These are phyloP conservation scores for Phymanthus crucifer DNA, from an alignment of 92 coral and sea anemone species.

Conservation along the genomic window DNA sequence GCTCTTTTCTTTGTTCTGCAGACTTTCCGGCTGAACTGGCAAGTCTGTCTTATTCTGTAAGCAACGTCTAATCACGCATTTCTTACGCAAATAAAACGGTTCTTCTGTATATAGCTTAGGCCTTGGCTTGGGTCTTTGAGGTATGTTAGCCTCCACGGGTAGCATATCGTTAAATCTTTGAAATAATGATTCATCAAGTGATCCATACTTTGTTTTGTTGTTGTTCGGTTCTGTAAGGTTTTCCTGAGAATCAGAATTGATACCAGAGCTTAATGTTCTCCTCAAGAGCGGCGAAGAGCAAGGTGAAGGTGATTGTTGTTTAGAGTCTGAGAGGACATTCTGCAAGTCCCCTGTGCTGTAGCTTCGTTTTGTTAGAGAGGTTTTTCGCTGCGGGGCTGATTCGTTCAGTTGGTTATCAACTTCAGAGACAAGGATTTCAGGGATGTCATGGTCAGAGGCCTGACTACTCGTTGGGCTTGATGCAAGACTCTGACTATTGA, in stretches of 20 bases:
- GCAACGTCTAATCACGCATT: conserved; percentile 19
- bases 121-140: conserved; percentile 22
- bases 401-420: conserved; percentile 6
- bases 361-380: conserved; percentile 18
- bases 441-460: conserved; percentile 13
- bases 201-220: conserved; percentile 17
- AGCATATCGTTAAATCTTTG: conserved; percentile 18
- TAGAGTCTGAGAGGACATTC: not conserved
- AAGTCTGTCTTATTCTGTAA: conserved; percentile 8
- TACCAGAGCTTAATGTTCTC: conserved; percentile 1
- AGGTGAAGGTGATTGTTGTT: not conserved
- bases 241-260: not conserved
- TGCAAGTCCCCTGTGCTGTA: conserved; percentile 33
- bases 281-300: conserved; percentile 19
- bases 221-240: not conserved
- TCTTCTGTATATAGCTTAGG: conserved; percentile 23
- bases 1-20: not conserved
- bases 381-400: conserved; percentile 10
- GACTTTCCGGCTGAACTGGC: not conserved
- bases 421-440: conserved; percentile 13
- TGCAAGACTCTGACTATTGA: not conserved
- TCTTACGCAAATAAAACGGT: conserved; percentile 33
- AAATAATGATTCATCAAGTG: conserved; percentile 21
- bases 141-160: not conserved
- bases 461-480: conserved; percentile 14